These are phyloP conservation scores for Peromyscus aztecus DNA, from an alignment of 2,797 vertebrate species.

Conservation along the genomic window DNA sequence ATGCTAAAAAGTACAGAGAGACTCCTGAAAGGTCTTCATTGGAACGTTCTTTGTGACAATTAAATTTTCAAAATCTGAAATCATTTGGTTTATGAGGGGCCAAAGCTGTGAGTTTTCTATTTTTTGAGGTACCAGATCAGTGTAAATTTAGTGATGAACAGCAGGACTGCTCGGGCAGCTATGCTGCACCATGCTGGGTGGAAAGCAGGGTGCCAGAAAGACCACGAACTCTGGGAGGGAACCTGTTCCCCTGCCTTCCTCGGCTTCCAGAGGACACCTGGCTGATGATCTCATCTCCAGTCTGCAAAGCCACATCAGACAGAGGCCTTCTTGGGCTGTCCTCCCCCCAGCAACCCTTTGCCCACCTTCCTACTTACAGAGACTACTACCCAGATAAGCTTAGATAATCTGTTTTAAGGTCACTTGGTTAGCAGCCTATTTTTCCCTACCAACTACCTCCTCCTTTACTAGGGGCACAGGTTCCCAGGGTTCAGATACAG, in stretches of 20 bases:
- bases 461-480: not conserved
- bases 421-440: not conserved
- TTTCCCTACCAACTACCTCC: not conserved
- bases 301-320: not conserved
- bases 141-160: not conserved
- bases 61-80: slow-evolving; percentile 59
- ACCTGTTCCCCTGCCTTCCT: not conserved
- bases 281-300: not conserved
- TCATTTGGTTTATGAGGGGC: not conserved
- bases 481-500: not conserved
- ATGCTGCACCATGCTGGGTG: not conserved
- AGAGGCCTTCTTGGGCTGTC: not conserved
- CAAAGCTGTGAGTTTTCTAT: not conserved
- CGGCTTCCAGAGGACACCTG: not conserved
- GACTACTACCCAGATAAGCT: not conserved
- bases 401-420: slow-evolving; percentile 38
- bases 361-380: not conserved
- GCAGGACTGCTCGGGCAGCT: not conserved
- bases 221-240: not conserved
- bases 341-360: not conserved
- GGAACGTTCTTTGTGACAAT: slow-evolving; percentile 38
- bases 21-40: slow-evolving; percentile 61
- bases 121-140: not conserved
- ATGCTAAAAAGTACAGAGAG: slow-evolving; percentile 31
- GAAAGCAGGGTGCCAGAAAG: not conserved